Percentiles rank a stretch among this genome's conserved stretches.
Conservation (phyloP, 2,888 invertebrate genomes). For the Cosmorhoe ocellata region DNA sequence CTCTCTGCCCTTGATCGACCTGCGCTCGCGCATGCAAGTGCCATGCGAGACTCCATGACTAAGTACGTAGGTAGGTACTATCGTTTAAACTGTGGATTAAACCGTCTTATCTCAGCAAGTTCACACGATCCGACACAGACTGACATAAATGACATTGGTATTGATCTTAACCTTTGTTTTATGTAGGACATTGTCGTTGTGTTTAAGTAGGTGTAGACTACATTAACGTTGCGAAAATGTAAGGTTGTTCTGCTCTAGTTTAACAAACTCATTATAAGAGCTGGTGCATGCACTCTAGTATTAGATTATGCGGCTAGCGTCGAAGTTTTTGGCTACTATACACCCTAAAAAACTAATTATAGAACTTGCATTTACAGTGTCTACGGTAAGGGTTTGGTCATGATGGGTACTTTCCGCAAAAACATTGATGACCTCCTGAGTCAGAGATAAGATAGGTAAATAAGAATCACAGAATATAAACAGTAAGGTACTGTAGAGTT, state of each 20-base stretch:
- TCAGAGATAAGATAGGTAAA: too few relatives aligned
- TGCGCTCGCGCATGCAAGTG: constrained; percentile 19
- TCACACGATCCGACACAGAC: constrained; percentile 1
- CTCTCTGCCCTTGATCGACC: too few relatives aligned
- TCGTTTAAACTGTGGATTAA: background rate
- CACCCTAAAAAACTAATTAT: too few relatives aligned
- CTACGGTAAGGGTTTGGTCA: too few relatives aligned
- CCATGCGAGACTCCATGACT: constrained; percentile 16
- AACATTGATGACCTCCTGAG: too few relatives aligned
- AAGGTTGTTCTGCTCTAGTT: background rate
- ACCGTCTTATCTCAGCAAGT: constrained; percentile 1
- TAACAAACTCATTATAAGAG: background rate
- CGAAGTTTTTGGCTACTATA: too few relatives aligned
- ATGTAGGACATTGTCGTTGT: constrained; percentile 31
- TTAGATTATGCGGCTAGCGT: too few relatives aligned
- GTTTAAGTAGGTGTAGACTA: constrained; percentile 8
- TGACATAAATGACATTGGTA: constrained; percentile 23
- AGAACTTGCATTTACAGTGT: too few relatives aligned
- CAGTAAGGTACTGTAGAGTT: too few relatives aligned
- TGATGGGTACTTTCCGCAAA: too few relatives aligned
- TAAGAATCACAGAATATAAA: too few relatives aligned
- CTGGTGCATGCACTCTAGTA: too few relatives aligned
- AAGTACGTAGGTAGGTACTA: background rate
- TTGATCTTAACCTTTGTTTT: constrained; percentile 25
- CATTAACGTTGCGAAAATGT: constrained; percentile 1